These are phyloP conservation scores for Crypturellus tataupa DNA, from an alignment of 2,797 vertebrate species.

Conservation along the genomic window DNA sequence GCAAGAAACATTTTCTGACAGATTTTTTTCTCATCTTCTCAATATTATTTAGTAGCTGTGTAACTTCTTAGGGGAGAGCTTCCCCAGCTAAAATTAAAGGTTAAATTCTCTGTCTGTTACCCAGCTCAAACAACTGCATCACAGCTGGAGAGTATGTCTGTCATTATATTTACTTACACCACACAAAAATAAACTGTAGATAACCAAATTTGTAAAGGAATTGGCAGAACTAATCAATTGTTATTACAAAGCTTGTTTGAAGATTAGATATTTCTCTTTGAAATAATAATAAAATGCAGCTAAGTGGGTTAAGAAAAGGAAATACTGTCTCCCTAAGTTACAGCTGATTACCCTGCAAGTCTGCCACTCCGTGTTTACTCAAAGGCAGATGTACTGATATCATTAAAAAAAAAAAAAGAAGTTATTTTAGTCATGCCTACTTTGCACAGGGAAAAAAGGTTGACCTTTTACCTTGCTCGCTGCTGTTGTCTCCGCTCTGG, in stretches of 20 bases:
- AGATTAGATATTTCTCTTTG: constrained; percentile 76
- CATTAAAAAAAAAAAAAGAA: constrained; percentile 60
- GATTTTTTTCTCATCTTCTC: neutral
- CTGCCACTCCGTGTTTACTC: constrained; percentile 75
- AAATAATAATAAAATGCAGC: constrained; percentile 77
- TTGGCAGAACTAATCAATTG: constrained; percentile 84
- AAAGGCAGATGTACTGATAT: constrained; percentile 77
- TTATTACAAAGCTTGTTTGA: constrained; percentile 80
- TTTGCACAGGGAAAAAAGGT: constrained; percentile 78
- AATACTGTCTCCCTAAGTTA: constrained; percentile 72
- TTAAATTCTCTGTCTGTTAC: constrained; percentile 45
- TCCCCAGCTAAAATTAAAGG: constrained; percentile 26
- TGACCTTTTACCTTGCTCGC: constrained; percentile 96
- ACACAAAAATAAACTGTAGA: constrained; percentile 78
- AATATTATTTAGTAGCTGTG: neutral
- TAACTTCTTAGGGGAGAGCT: constrained; percentile 3
- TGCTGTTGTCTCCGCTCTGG: constrained; percentile 99
- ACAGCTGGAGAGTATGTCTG: constrained; percentile 54
- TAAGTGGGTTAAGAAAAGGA: constrained; percentile 77
- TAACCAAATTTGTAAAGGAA: constrained; percentile 84
- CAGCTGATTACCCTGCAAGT: constrained; percentile 70
- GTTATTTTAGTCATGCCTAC: constrained; percentile 81
- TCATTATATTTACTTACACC: constrained; percentile 73
- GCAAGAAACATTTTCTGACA: constrained; percentile 33
- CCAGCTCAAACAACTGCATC: constrained; percentile 46